These are phyloP conservation scores for Olivierus martensii DNA, from an alignment of 1,140 invertebrate genomes.

Conservation along the genomic window DNA sequence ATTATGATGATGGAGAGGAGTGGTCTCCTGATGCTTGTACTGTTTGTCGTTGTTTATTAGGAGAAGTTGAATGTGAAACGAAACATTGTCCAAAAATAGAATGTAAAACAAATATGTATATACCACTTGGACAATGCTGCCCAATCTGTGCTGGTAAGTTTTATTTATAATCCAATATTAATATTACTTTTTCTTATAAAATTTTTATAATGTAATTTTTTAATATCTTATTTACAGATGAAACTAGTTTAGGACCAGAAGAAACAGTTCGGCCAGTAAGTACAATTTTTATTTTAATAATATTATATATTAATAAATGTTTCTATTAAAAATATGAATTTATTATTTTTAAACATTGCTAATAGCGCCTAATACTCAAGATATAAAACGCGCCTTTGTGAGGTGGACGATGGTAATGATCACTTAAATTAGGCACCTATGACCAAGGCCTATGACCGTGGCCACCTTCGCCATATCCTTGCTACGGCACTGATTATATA, in stretches of 20 bases:
- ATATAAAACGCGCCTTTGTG: no score
- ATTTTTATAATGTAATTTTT: not conserved
- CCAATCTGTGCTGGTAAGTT: slow-evolving; percentile 29
- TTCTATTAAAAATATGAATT: no score
- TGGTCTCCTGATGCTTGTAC: slow-evolving; percentile 49
- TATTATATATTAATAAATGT: no score
- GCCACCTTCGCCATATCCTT: no score
- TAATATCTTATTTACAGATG: not conserved
- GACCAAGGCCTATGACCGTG: no score
- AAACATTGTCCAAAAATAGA: slow-evolving; percentile 26
- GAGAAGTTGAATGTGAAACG: slow-evolving; percentile 39
- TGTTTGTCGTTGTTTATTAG: slow-evolving; percentile 41
- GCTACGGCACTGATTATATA: no score
- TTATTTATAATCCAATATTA: not conserved
- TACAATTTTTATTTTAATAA: not conserved
- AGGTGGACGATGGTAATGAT: no score
- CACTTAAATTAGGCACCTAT: no score
- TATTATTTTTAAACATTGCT: no score
- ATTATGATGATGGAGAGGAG: slow-evolving; percentile 43
- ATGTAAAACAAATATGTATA: slow-evolving; percentile 29
- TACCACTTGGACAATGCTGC: slow-evolving; percentile 38
- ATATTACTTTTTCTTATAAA: not conserved
- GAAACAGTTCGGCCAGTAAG: slow-evolving; percentile 12
- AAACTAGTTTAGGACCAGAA: slow-evolving; percentile 4
- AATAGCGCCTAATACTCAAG: no score